phyloP scores from a whole-genome alignment of 2,888 invertebrate species.

The Panzeria rudis region DNA sequence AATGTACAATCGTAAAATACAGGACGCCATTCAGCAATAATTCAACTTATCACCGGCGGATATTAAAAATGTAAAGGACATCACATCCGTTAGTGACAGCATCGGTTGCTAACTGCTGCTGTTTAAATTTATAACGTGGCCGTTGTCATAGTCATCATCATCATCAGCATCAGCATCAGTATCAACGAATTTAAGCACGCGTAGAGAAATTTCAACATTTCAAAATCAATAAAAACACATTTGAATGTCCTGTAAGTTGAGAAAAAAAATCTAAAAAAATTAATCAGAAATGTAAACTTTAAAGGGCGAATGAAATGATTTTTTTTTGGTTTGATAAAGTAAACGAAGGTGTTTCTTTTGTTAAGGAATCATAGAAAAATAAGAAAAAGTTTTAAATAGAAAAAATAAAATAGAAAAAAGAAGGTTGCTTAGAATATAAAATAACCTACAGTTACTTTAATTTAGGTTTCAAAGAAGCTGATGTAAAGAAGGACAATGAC shows the following conservation, averaged over 20 bases:
- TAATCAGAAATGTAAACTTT: slow-evolving; percentile 62
- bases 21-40: slow-evolving; percentile 78
- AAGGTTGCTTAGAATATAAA: background rate
- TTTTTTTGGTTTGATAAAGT: slow-evolving; percentile 32
- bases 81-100: slow-evolving; percentile 74
- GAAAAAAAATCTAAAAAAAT: slow-evolving; percentile 30
- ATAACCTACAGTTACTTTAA: background rate
- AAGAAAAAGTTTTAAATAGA: background rate
- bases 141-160: slow-evolving; percentile 45
- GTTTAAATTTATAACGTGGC: slow-evolving; percentile 11
- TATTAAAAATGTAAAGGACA: slow-evolving; percentile 81
- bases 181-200: slow-evolving; percentile 61
- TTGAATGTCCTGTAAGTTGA: slow-evolving; percentile 74
- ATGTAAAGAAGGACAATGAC: background rate
- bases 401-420: background rate
- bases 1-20: slow-evolving; percentile 67
- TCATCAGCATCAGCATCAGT: slow-evolving; percentile 38
- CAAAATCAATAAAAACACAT: slow-evolving; percentile 75
- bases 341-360: slow-evolving; percentile 40
- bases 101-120: slow-evolving; percentile 16
- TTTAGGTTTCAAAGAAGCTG: background rate
- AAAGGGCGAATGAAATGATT: slow-evolving; percentile 23
- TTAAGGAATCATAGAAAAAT: slow-evolving; percentile 18
- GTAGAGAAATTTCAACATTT: slow-evolving; percentile 44
- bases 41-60: slow-evolving; percentile 83